phyloP scores from a whole-genome alignment of 1,140 invertebrate species.

The Drosophila melanogaster region DNA sequence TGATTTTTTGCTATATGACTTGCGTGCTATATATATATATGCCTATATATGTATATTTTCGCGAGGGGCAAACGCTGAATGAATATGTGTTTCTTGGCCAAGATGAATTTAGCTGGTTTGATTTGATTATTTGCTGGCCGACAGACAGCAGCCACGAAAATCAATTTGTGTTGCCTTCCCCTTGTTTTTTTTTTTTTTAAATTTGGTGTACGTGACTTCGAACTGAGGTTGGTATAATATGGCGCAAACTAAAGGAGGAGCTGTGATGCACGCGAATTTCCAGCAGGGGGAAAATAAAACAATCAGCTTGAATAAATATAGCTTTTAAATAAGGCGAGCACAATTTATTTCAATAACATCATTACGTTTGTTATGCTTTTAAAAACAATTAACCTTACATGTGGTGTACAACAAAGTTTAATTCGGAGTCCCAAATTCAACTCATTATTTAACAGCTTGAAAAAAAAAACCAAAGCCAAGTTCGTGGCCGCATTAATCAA shows the following conservation, averaged over 20 bases:
- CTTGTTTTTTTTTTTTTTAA: constrained; percentile 52
- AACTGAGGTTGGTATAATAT: constrained; percentile 31
- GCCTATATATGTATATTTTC: constrained; percentile 10
- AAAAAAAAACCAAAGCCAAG: constrained; percentile 15
- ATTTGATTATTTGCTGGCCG: constrained; percentile 74
- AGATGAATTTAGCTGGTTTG: constrained; percentile 36
- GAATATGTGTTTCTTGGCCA: constrained; percentile 18
- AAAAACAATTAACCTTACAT: too few relatives aligned
- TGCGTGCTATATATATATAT: not conserved
- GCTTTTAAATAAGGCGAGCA: too few relatives aligned
- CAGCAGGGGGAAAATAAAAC: not conserved
- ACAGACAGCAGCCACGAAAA: constrained; percentile 63
- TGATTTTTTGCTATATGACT: constrained; percentile 57
- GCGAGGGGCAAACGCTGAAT: constrained; percentile 23
- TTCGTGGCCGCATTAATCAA: constrained; percentile 49
- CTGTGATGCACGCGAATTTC: not conserved
- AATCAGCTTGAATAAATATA: not conserved
- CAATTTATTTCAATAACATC: too few relatives aligned
- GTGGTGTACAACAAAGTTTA: not conserved
- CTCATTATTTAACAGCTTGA: not conserved
- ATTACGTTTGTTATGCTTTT: too few relatives aligned
- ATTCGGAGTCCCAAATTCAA: not conserved
- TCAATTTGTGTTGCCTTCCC: constrained; percentile 59
- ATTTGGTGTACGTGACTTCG: constrained; percentile 69
- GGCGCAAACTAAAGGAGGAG: constrained; percentile 17